Evolutionary conservation across 2,888 invertebrate genomes (phyloP).

Genomic region (Nineta flava): DNA sequence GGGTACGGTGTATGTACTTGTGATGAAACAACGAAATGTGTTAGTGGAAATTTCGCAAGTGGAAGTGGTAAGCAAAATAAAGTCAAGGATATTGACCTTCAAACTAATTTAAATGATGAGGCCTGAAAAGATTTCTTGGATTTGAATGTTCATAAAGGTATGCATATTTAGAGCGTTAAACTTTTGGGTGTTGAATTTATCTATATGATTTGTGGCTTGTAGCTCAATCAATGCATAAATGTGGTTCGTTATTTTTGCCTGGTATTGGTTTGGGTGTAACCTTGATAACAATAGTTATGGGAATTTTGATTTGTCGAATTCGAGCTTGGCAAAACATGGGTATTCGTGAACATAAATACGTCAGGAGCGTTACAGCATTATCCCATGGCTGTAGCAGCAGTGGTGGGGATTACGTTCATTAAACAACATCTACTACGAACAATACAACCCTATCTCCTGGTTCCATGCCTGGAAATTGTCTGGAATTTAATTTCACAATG

Average conservation of each 20-base stretch:
- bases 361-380: slow-evolving; percentile 5
- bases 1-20: slow-evolving; percentile 35
- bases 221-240: not conserved
- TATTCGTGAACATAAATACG: slow-evolving; percentile 2
- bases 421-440: not conserved
- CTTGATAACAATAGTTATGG: not conserved
- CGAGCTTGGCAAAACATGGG: not conserved
- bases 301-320: not conserved
- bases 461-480: not conserved
- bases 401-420: slow-evolving; percentile 11
- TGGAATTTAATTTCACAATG: slow-evolving; percentile 25
- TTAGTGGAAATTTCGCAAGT: slow-evolving; percentile 21
- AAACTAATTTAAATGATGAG: not conserved
- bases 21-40: slow-evolving; percentile 26
- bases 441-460: not conserved
- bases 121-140: not conserved
- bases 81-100: not conserved
- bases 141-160: not conserved
- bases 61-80: not conserved
- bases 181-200: too few relatives aligned
- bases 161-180: too few relatives aligned
- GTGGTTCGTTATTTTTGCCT: not conserved
- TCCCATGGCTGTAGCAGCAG: slow-evolving; percentile 20
- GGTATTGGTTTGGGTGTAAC: slow-evolving; percentile 1
- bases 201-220: not conserved